Evolutionary conservation across 2,888 invertebrate genomes (phyloP), one percentile per base, ranked within the genome.

Genomic region (Zaprionus bogoriensis): DNA sequence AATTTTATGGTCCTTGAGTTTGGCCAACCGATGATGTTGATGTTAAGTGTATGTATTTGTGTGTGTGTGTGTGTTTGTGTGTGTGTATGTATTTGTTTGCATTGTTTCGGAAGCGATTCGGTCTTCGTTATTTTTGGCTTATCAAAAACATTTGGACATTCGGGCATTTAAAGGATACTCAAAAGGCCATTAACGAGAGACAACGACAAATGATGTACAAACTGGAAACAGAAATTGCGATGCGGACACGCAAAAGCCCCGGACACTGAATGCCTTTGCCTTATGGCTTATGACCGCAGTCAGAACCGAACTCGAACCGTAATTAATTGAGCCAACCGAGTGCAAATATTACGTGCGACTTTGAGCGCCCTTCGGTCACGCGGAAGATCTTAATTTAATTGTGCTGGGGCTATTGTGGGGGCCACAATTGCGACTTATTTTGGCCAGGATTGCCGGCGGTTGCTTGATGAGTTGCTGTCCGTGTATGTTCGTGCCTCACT

Each of bases 371-470:
- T 28, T 36, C 42, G 42, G 66, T 48, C 68, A 72, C 69, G 60
- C 69, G 67, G 30, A 63, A 55, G 63, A 38, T 23, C 72, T 64
- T 78, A 64, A 78, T 73, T 78, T 64, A 69, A 76, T 69, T 77
- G 41, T 14, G 5, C 44, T 7, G 25, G 19, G 19, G 20, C 9
- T 10, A 9, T 36, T 17, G n/a, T n/a, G 20, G 12, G 22, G 14
- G 6, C 30, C 19, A 7, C 69, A 60, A 65, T 60, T 51, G 60
- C 28, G 25, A 28, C 42, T 58, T 59, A 30, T 42, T 38, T 52
- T 50, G 27, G 22, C 45, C 53, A 14, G 47, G 23, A 39, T 39
- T 7, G 61, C 52, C 53, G 61, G 67, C 61, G 36, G 51, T 30
- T 17, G 12, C 58, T 58, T 45, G 51, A 65, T 50, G 54, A 38